Evolutionary conservation across 2,113 vertebrate species (phyloP), one percentile per base, ranked within the genome.

Genomic region (Melospiza georgiana): DNA sequence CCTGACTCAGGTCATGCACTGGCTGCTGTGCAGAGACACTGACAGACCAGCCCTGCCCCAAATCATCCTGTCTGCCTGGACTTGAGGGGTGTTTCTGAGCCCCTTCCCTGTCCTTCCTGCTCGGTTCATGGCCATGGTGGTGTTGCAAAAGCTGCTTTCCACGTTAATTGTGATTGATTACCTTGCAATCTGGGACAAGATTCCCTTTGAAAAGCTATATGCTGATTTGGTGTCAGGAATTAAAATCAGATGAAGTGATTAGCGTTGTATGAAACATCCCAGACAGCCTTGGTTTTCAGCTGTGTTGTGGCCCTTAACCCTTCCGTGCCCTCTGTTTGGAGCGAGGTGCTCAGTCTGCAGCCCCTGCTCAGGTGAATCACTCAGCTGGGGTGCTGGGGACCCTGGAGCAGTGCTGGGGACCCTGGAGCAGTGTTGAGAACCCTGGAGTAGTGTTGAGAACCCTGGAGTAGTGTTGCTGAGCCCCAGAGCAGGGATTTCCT

Each of bases 191-290:
- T 77, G 65, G 92, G 94, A 95, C 94, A 90, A 84, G 93, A 37
- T 94, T 93, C 80, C 88, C 75, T 94, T 93, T 97, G 92, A 93
- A 96, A 95, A 96, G 85, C 92, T 85, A 27, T 96, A 28, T 83
- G 87, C 87, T 63, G 84, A 92, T 95, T 86, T 22, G 83, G 48
- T 94, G 93, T 93, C 71, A 69, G 85, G 82, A 95, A 88, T 96
- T 88, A 95, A 92, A 95, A 95, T 96, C 95, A 92, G 90, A 94
- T 93, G 92, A 93, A 95, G 94, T 81, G 87, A 88, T 97, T 63
- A 93, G 90, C 23, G 92, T 67, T 86, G 51, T 88, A 2, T 71
- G 88, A 67, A 76, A 78, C 41, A 74, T 63, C 82, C 87, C 87
- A 54, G 54, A 88, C 82, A 39, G 37, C 49, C 41, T 79, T 0